Evolutionary conservation across 2,113 vertebrate genomes (phyloP), one percentile per base, ranked within the genome.

Genomic region (Malurus melanocephalus): DNA sequence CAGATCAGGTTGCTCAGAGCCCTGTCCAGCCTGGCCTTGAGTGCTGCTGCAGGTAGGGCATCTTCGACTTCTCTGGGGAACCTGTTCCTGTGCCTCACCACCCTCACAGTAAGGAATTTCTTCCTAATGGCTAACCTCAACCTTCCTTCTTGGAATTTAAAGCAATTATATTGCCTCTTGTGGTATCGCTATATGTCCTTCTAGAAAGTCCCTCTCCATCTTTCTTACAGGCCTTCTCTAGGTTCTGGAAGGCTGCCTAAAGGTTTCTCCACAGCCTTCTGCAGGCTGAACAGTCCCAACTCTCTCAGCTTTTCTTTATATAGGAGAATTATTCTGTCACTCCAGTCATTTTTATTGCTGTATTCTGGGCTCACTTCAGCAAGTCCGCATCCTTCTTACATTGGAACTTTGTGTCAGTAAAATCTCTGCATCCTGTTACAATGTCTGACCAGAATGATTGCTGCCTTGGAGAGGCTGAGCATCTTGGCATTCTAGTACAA

Each of bases 121-220:
- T 72, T 65, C 15, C 15, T 35, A 3, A 13, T 56, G 19, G 57
- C 51, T 38, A 43, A 79, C 17, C 6, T 51, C 35, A 51, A 32
- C 12, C 26, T 72, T 72, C 43, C 26, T 43, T 2, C 10, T 43
- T 79, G 26, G 21, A 35, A 22, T 64, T 56, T 32, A 32, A 32
- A 64, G 20, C 26, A 49, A 22, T 35, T 64, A 21, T 43, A 10
- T 49, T 55, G 20, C 24, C 33, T 48, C 48, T 48, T 26, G 28
- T 33, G 20, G 30, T 61, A 4, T 17, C 19, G 7, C 33, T 53
- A 13, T 28, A 28, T 0, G 0, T 23, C 28, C 28, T 53, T 55
- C n/a, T 40, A 21, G 16, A 26, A 68, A 33, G 55, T 55, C 16
- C 16, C 16, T 55, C 27, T 33, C 20, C 20, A 30, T 5, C 46